Evolutionary conservation across 1,140 invertebrate genomes (phyloP).

Genomic region (Orchestia grillus): DNA sequence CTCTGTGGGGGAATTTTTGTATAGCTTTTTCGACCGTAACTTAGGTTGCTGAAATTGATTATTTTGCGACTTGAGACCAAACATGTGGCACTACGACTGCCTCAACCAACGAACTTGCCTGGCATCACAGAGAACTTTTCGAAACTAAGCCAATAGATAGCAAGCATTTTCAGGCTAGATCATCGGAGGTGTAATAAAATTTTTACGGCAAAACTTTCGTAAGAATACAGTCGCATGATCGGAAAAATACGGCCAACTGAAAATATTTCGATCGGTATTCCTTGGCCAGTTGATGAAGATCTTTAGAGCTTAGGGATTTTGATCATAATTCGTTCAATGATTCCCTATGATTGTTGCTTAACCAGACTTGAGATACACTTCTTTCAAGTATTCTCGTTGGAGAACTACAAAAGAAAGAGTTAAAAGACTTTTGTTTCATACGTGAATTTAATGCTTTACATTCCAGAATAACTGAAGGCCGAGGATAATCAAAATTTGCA

Average conservation of each 20-base stretch:
- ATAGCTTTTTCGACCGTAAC: background rate
- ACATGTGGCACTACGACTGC: background rate
- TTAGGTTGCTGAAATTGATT: background rate
- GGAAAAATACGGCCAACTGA: background rate
- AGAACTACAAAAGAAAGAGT: no score
- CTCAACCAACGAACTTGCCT: background rate
- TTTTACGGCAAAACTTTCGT: background rate
- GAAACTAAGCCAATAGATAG: no score
- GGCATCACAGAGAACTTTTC: no score
- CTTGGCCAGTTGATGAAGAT: background rate
- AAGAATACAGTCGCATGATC: background rate
- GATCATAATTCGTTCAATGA: background rate
- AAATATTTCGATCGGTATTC: background rate
- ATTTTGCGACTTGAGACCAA: background rate
- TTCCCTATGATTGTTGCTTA: background rate
- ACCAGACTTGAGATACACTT: background rate
- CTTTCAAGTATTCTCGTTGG: no score
- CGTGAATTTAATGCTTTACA: background rate
- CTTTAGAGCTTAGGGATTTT: background rate
- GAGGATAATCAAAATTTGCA: no score
- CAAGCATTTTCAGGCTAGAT: background rate
- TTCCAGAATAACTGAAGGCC: no score
- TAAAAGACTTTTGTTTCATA: background rate
- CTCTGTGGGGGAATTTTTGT: background rate
- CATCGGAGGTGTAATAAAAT: background rate